Base-by-base conservation (phyloP, 2,888 invertebrate genomes). In the Lordiphosa fenestrarum region DNA sequence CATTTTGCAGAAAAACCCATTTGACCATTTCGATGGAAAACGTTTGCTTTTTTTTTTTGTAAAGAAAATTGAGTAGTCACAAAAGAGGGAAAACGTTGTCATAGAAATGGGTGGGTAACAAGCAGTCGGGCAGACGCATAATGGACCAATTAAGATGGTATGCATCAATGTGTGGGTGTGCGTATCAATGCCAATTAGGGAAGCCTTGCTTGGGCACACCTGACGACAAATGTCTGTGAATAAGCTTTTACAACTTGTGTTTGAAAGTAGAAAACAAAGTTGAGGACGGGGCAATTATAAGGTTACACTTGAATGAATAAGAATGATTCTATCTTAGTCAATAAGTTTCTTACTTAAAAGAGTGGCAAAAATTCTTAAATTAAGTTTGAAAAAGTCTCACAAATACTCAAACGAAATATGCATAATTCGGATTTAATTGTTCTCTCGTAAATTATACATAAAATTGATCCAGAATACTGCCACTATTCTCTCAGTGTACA, bases 81-180 rank as follows among this genome's bases (percentile, higher is more conserved):
- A 35, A n/a, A 25, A 25, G 25, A 25, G 25, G 7, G 7, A 25
- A 25, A 44, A 23, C 9, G 74, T 71, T 65, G 60, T 53, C 60
- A 69, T 71, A 56, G 70, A 25, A 66, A 59, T 56, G 56, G 7
- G 4, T 42, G 35, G 35, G 23, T 30, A 21, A 46, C 25, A 53
- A 33, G 39, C 6, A 35, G 7, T 7, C 15, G 19, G 19, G 7
- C 21, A 15, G 42, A 33, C 54, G 25, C 39, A 39, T 40, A 62
- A 63, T 68, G 57, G 66, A 56, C 82, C 77, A 77, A 77, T 77
- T 77, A 77, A 73, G 40, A 25, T 10, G 13, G 12, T n/a, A 6
- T 23, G 21, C 7, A 25, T 40, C 15, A 12, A 44, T 51, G 48
- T 52, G 30, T 39, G 37, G 12, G 53, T 15, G 12, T n/a, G 25